Evolutionary conservation across 2,113 vertebrate species (phyloP).

Genomic region (Serinus canaria): DNA sequence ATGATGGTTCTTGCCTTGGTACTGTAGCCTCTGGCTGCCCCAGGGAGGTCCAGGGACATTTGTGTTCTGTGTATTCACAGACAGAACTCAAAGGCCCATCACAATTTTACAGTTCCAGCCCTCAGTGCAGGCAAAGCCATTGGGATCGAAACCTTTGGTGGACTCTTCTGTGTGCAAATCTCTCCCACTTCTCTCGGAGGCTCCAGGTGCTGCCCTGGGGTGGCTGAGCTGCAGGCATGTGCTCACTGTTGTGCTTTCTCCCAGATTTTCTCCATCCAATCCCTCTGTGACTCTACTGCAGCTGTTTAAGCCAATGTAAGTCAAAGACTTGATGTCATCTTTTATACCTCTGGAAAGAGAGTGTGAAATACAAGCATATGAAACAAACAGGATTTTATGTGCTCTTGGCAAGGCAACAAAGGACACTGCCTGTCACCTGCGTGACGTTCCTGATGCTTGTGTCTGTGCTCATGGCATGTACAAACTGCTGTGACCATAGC

Average conservation of each 20-base stretch:
- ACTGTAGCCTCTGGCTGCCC: not conserved
- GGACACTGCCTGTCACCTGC: not conserved
- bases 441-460: not conserved
- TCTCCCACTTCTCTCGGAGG: not conserved
- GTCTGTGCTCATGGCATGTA: rapidly evolving
- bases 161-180: not conserved
- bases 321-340: not conserved
- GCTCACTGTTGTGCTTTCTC: not conserved
- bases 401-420: not conserved
- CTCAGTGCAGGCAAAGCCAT: not conserved
- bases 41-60: not conserved
- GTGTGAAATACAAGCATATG: not conserved
- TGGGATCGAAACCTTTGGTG: not conserved
- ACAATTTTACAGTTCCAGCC: not conserved
- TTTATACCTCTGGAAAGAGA: not conserved
- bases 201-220: rapidly evolving
- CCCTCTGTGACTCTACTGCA: not conserved
- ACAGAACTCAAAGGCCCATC: not conserved
- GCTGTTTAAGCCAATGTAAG: not conserved
- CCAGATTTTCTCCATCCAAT: not conserved
- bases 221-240: not conserved
- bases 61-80: not conserved
- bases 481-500: not conserved
- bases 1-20: not conserved
- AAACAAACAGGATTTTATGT: not conserved